Conservation (phyloP, 1,140 invertebrate genomes). For the Drosophila biarmipes region DNA sequence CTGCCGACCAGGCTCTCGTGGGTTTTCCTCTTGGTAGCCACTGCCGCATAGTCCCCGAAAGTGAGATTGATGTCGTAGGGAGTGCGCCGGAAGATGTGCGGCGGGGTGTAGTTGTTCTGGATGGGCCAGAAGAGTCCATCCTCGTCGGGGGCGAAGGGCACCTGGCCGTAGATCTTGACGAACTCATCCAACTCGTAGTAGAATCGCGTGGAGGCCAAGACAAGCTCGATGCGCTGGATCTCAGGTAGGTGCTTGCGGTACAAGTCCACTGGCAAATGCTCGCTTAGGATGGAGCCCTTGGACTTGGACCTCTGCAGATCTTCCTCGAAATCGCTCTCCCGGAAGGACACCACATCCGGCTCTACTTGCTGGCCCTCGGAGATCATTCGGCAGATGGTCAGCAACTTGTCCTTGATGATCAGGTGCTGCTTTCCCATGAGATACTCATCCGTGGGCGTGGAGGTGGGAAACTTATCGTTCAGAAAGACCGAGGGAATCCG, state of each 20-base stretch:
- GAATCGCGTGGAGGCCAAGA: constrained; percentile 61
- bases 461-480: constrained; percentile 77
- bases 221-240: constrained; percentile 76
- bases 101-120: constrained; percentile 63
- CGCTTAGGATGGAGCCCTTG: neutral
- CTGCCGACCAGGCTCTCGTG: constrained; percentile 5
- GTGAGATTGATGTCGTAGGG: constrained; percentile 74
- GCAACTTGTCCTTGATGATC: constrained; percentile 73
- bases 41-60: constrained; percentile 59
- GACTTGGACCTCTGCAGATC: neutral
- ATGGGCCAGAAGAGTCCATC: constrained; percentile 70
- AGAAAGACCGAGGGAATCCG: constrained; percentile 62
- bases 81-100: constrained; percentile 64
- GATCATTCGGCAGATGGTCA: constrained; percentile 41
- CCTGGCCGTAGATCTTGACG: constrained; percentile 34
- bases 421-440: constrained; percentile 76
- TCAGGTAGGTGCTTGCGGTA: constrained; percentile 67
- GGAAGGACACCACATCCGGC: neutral
- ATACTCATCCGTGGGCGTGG: constrained; percentile 67
- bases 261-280: constrained; percentile 21
- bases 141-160: constrained; percentile 56
- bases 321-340: neutral
- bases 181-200: constrained; percentile 61
- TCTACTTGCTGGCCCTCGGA: constrained; percentile 6
- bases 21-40: constrained; percentile 15